Conservation (phyloP, 2,888 invertebrate genomes). For the Heliconius ismenius region DNA sequence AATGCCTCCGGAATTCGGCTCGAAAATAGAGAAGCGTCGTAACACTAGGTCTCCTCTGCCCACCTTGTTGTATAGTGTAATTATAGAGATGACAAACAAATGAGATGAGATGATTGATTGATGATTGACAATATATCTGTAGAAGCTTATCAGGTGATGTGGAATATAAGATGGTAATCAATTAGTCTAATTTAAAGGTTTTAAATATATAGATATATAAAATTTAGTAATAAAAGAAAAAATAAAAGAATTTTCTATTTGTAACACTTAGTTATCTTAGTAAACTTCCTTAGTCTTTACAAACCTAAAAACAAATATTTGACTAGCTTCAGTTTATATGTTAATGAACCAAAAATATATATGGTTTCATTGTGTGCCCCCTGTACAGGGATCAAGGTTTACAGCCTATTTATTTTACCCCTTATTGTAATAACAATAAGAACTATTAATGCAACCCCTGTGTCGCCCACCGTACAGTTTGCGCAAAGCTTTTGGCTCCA, state of each 20-base stretch:
- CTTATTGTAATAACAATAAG: constrained; percentile 12
- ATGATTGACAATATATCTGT: no score
- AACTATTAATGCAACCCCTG: background rate
- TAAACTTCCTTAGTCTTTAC: background rate
- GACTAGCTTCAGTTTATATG: background rate
- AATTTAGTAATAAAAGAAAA: no score
- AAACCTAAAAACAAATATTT: background rate
- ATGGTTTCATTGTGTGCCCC: background rate
- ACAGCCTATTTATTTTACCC: background rate
- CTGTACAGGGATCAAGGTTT: background rate
- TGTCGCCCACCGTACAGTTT: constrained; percentile 35
- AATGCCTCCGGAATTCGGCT: no score
- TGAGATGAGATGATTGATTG: no score
- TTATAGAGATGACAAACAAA: no score
- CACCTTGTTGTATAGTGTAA: no score
- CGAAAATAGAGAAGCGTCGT: no score
- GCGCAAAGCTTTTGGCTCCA: constrained; percentile 57
- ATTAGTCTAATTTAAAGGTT: no score
- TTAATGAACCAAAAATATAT: constrained; percentile 15
- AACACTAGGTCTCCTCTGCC: no score
- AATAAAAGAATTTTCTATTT: background rate
- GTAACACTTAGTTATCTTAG: background rate
- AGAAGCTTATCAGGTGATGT: no score
- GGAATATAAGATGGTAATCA: no score
- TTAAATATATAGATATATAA: no score